A percentile compares a stretch with the other conserved stretches of the same genome.
Evolutionary conservation across 2,113 vertebrate genomes (phyloP).

Genomic region (Sisor rabdophorus): DNA sequence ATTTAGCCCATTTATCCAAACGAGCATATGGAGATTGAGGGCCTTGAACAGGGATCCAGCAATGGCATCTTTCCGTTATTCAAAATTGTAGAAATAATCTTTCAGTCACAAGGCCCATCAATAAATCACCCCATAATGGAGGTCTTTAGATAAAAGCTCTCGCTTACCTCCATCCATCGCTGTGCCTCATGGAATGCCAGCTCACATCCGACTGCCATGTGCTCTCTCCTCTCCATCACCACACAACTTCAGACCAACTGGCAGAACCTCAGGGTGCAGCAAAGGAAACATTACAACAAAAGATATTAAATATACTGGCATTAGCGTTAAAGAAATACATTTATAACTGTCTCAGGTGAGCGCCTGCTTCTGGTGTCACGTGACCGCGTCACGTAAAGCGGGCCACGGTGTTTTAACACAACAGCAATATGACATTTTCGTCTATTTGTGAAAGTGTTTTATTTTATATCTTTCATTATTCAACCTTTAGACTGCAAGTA

Average conservation of each 20-base stretch:
- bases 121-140: too few species aligned
- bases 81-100: too few species aligned
- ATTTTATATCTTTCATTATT: too few species aligned
- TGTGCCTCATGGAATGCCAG: slow-evolving; percentile 80
- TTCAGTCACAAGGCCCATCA: too few species aligned
- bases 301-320: background rate
- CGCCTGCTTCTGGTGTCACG: background rate
- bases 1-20: too few species aligned
- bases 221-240: slow-evolving; percentile 78
- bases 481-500: too few species aligned
- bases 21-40: too few species aligned
- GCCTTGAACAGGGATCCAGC: too few species aligned
- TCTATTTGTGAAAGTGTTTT: background rate
- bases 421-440: background rate
- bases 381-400: background rate
- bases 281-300: background rate
- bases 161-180: slow-evolving; percentile 85
- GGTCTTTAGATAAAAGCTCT: background rate
- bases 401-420: background rate
- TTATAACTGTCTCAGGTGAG: too few species aligned
- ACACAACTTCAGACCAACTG: background rate
- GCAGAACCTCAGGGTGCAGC: background rate
- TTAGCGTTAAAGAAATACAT: too few species aligned
- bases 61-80: too few species aligned
- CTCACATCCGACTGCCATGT: slow-evolving; percentile 73